phyloP scores from a whole-genome alignment of 2,113 vertebrate genomes.

The Nothoprocta perdicaria region DNA sequence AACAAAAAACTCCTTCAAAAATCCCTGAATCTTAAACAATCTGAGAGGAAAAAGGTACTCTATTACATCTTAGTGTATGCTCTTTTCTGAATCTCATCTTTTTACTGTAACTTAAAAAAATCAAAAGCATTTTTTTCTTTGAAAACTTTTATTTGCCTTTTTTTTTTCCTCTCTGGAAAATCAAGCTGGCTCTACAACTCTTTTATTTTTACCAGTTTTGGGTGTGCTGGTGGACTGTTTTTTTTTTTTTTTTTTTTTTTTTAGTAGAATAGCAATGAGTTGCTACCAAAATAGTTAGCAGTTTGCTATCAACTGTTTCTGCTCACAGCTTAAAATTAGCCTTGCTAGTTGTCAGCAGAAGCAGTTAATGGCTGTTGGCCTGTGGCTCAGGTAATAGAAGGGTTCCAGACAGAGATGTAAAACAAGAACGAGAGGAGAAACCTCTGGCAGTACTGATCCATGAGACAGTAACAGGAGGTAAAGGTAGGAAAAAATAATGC shows the following conservation, averaged over 20 bases:
- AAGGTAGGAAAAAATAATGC: slow-evolving; percentile 29
- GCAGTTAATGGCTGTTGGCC: not conserved
- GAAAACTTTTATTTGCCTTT: not conserved
- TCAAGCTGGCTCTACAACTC: not conserved
- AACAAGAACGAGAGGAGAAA: not conserved
- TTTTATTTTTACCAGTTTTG: not conserved
- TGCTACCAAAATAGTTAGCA: not conserved
- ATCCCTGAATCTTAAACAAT: not conserved
- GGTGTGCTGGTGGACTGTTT: not conserved
- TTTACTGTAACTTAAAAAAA: not conserved
- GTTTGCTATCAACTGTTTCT: not conserved
- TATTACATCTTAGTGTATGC: not conserved
- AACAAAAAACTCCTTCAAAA: not conserved
- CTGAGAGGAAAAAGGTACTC: not conserved
- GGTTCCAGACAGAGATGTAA: not conserved
- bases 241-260: not conserved
- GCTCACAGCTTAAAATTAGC: not conserved
- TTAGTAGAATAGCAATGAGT: not conserved
- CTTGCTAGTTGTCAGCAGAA: not conserved
- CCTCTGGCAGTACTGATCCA: not conserved
- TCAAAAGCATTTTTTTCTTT: not conserved
- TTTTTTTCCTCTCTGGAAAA: not conserved
- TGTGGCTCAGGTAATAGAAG: not conserved
- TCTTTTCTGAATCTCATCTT: not conserved
- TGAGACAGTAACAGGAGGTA: not conserved